Evolutionary conservation across 2,888 invertebrate species (phyloP).

Genomic region (Thelaira solivaga): DNA sequence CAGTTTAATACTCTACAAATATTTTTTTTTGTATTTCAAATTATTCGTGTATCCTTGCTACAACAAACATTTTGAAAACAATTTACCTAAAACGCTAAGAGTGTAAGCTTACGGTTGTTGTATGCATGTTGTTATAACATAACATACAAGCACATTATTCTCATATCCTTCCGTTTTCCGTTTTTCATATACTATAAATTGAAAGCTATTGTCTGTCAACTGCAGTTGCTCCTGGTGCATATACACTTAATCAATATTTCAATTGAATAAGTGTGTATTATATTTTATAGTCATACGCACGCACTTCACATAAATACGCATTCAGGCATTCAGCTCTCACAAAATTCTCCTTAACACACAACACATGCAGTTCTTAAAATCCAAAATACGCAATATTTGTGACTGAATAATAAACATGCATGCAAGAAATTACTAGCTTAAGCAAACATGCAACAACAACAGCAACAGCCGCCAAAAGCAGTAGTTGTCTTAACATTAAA

Average conservation of each 20-base stretch:
- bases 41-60: too few species aligned
- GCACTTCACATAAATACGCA: neutral
- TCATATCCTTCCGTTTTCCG: neutral
- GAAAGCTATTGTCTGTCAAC: neutral
- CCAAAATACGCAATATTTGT: slow-evolving; percentile 23
- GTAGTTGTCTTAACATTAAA: too few species aligned
- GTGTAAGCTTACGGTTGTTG: neutral
- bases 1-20: too few species aligned
- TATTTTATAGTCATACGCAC: slow-evolving; percentile 27
- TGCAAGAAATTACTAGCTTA: slow-evolving; percentile 18
- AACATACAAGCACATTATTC: neutral
- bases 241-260: slow-evolving; percentile 54
- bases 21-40: too few species aligned
- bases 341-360: neutral
- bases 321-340: too few species aligned
- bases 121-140: neutral
- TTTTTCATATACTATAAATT: neutral
- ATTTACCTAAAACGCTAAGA: neutral
- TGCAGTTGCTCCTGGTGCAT: slow-evolving; percentile 11
- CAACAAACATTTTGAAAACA: neutral
- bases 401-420: neutral
- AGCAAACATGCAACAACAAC: slow-evolving; percentile 1
- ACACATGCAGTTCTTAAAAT: neutral
- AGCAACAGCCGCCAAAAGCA: too few species aligned
- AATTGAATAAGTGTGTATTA: slow-evolving; percentile 51